A percentile compares a stretch with the other conserved stretches of the same genome.
phyloP scores from a whole-genome alignment of 2,888 invertebrate species.

The Acronicta alni region DNA sequence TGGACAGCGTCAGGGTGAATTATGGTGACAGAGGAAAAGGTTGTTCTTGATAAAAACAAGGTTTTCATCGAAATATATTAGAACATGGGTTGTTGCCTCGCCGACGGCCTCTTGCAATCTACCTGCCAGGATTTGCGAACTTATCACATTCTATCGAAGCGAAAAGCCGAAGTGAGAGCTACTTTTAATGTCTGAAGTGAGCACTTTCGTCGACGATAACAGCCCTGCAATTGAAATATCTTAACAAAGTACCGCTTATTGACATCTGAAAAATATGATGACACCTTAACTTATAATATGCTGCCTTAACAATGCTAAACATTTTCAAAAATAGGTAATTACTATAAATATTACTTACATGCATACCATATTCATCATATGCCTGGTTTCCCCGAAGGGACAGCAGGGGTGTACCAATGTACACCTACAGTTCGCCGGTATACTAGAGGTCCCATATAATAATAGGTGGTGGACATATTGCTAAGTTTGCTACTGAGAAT shows the following conservation, averaged over 20 bases:
- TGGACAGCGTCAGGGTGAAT: conserved; percentile 9
- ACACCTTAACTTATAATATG: background rate
- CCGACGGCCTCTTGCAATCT: conserved; percentile 11
- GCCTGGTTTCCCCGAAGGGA: no score
- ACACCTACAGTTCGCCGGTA: no score
- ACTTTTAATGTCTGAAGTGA: conserved; percentile 30
- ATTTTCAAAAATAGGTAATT: no score
- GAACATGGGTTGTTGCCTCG: conserved; percentile 6
- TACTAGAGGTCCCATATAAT: no score
- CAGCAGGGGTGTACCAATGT: no score
- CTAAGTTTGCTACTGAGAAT: no score
- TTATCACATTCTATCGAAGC: conserved; percentile 19
- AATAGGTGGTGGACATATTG: no score
- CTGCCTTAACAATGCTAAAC: background rate
- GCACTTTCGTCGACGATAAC: conserved; percentile 21
- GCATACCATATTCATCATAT: no score
- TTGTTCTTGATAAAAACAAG: conserved; percentile 22
- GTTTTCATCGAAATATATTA: conserved; percentile 34
- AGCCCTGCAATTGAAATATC: conserved; percentile 13
- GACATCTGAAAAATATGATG: background rate
- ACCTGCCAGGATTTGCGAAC: conserved; percentile 30
- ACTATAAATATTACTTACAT: no score
- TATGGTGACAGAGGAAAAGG: conserved; percentile 9
- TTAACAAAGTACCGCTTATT: background rate
- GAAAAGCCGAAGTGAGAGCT: conserved; percentile 27